phyloP scores from a whole-genome alignment of 2,888 invertebrate species.

The Belgica antarctica region DNA sequence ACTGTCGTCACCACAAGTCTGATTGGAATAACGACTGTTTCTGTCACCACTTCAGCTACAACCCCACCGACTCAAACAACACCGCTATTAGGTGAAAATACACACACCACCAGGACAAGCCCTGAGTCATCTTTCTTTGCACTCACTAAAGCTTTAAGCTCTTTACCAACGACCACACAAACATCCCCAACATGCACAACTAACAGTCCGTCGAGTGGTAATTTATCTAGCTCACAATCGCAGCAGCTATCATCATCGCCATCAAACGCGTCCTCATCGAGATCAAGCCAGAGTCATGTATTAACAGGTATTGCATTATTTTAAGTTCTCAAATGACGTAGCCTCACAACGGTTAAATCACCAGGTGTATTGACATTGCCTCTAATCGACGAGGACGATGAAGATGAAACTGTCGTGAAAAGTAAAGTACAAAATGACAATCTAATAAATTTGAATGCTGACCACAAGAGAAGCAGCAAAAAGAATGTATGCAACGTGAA shows the following conservation, averaged over 20 bases:
- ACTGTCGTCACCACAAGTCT: constrained; percentile 35
- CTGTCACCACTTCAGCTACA: constrained; percentile 25
- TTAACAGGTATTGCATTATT: too few species aligned
- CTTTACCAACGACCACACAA: constrained; percentile 13
- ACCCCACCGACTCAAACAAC: constrained; percentile 33
- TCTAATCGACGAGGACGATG: constrained; percentile 81
- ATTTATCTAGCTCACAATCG: constrained; percentile 36
- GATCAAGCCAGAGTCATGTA: constrained; percentile 58
- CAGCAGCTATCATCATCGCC: constrained; percentile 46
- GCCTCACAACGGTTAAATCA: too few species aligned
- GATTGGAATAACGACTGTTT: constrained; percentile 34
- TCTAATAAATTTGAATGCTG: constrained; percentile 47
- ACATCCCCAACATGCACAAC: constrained; percentile 47
- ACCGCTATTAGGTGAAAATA: constrained; percentile 24
- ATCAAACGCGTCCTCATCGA: constrained; percentile 53
- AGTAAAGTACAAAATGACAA: constrained; percentile 57
- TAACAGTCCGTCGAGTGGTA: constrained; percentile 19
- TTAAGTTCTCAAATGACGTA: too few species aligned
- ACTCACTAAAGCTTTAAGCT: constrained; percentile 31
- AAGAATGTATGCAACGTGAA: constrained; percentile 46
- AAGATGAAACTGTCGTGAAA: constrained; percentile 62
- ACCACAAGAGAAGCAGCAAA: constrained; percentile 46
- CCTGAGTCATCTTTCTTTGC: neutral
- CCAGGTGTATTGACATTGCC: constrained; percentile 68
- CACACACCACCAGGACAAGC: neutral